phyloP scores from a whole-genome alignment of 2,888 invertebrate species.

The Xiphydria camelus region DNA sequence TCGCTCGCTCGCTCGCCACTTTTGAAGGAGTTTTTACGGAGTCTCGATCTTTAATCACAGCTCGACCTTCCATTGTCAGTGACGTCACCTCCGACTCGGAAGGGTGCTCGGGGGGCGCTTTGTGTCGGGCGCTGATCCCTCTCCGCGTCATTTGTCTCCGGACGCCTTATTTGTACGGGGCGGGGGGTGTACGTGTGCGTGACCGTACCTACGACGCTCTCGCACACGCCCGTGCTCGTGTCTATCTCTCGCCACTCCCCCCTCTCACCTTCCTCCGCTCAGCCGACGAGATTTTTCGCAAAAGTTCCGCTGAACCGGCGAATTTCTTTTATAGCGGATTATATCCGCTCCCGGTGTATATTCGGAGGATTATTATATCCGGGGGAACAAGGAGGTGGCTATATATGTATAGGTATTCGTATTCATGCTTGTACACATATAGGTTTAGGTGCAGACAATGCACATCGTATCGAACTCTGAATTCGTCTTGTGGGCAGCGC shows the following conservation, averaged over 20 bases:
- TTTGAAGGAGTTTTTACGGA: slow-evolving; percentile 54
- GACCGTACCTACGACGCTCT: too few relatives aligned
- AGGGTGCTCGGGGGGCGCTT: slow-evolving; percentile 39
- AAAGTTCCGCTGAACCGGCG: slow-evolving; percentile 22
- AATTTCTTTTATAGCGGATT: slow-evolving; percentile 24
- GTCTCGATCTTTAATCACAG: slow-evolving; percentile 57
- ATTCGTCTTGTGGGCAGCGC: too few relatives aligned
- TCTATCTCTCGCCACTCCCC: background rate
- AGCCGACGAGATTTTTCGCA: slow-evolving; percentile 6
- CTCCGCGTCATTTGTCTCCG: slow-evolving; percentile 51
- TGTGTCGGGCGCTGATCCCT: slow-evolving; percentile 46
- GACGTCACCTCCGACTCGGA: slow-evolving; percentile 53
- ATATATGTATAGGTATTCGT: too few relatives aligned
- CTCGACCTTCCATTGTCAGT: slow-evolving; percentile 56
- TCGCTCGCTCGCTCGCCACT: slow-evolving; percentile 27
- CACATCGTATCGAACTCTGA: too few relatives aligned
- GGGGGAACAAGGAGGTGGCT: too few relatives aligned
- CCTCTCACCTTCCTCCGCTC: background rate
- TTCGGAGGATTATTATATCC: slow-evolving; percentile 6
- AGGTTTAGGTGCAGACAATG: too few relatives aligned
- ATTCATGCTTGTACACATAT: too few relatives aligned
- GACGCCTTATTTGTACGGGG: slow-evolving; percentile 50
- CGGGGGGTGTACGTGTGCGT: too few relatives aligned
- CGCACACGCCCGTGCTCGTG: too few relatives aligned
- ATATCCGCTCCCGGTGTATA: slow-evolving; percentile 19